Evolutionary conservation across 2,113 vertebrate species (phyloP).

Genomic region (Hirundichthys speculiger): DNA sequence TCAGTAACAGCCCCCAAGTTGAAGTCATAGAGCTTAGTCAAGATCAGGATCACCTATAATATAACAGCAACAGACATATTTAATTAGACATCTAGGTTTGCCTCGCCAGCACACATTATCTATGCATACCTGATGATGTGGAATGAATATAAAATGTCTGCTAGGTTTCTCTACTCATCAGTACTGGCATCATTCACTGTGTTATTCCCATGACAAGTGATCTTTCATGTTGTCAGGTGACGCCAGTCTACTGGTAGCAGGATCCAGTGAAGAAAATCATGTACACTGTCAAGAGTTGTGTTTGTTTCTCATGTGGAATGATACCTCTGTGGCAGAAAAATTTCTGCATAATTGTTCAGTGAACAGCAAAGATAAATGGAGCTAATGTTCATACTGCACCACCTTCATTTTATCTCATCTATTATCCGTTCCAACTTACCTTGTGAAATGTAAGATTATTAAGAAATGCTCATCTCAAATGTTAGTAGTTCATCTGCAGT

Average conservation of each 20-base stretch:
- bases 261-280: conserved; percentile 43
- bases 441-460: conserved; percentile 12
- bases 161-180: conserved; percentile 46
- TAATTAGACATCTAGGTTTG: conserved; percentile 28
- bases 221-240: conserved; percentile 60
- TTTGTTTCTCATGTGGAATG: conserved; percentile 67
- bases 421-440: neutral
- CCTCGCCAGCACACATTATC: conserved; percentile 28
- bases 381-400: conserved; percentile 12
- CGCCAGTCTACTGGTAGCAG: conserved; percentile 54
- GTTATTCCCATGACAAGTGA: conserved; percentile 63
- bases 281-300: conserved; percentile 62
- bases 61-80: conserved; percentile 43
- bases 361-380: conserved; percentile 63
- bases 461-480: conserved; percentile 20
- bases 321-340: conserved; percentile 65
- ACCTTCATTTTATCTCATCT: conserved; percentile 4
- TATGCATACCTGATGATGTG: conserved; percentile 34
- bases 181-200: conserved; percentile 47
- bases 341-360: conserved; percentile 67
- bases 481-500: neutral
- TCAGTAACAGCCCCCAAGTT: conserved; percentile 94
- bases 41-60: conserved; percentile 92
- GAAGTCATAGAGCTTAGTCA: conserved; percentile 96
- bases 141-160: conserved; percentile 43